A percentile compares a stretch with the other conserved stretches of the same genome.
phyloP scores from a whole-genome alignment of 2,113 vertebrate species.

The Eurystomus gularis region DNA sequence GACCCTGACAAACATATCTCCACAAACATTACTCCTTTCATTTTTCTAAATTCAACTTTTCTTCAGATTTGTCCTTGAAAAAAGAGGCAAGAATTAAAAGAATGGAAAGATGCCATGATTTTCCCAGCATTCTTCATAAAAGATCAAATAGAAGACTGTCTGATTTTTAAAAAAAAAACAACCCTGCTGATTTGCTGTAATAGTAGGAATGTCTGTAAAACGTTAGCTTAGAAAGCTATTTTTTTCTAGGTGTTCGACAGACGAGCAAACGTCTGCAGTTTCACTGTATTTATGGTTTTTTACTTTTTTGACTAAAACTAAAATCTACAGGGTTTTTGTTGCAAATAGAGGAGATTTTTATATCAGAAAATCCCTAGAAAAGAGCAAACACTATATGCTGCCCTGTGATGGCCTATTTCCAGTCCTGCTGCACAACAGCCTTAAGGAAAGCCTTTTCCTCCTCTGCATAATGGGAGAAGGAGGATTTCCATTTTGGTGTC shows the following conservation, averaged over 20 bases:
- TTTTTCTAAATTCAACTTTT: not conserved
- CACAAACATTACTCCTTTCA: not conserved
- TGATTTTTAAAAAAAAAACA: no score
- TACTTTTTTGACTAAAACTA: not conserved
- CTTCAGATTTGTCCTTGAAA: not conserved
- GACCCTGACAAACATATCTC: no score
- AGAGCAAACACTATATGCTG: not conserved
- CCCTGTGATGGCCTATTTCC: not conserved
- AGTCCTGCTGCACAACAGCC: not conserved
- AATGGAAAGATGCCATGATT: not conserved
- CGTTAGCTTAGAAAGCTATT: not conserved
- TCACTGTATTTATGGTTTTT: not conserved
- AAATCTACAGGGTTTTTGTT: not conserved
- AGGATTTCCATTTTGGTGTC: not conserved
- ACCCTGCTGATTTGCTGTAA: not conserved
- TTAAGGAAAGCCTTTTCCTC: not conserved
- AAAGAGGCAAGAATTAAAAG: not conserved
- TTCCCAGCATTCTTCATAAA: not conserved
- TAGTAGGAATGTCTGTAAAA: not conserved
- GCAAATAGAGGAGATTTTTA: no score
- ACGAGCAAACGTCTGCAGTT: not conserved
- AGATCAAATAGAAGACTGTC: no score
- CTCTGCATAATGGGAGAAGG: not conserved
- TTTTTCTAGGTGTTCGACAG: not conserved
- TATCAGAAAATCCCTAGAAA: not conserved